Evolutionary conservation across 2,888 invertebrate genomes (phyloP), one percentile per base, ranked within the genome.

Genomic region (Dascillus cervinus): DNA sequence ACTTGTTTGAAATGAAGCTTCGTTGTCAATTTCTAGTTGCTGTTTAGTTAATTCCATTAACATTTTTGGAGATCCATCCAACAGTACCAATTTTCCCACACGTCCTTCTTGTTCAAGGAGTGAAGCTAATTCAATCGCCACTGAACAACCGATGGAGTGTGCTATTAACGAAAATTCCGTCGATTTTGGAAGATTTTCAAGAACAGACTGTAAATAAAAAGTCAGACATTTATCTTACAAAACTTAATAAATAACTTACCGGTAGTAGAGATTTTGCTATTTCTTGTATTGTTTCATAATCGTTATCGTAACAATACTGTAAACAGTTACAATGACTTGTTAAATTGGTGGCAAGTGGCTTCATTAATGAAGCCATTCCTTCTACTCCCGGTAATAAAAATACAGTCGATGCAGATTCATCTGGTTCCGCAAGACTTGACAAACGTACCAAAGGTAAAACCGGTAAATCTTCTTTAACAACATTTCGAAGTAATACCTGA

Each of bases 111-210:
- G 65, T 60, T 89, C 88, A 19, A 94, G 65, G 50, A 74, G 70
- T 5, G 75, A 65, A 3, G 80, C 82, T 36, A 94, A 65, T 57
- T 91, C 86, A 32, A 92, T 62, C 0, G 83, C 81, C 11, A 91
- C 69, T 12, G 83, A 61, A 0, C 81, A 70, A 24, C 96, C 96
- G 55, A 79, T 94, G 8, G 95, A 95, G 67, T 96, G 94, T 2
- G 86, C 92, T 8, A 84, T 72, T 1, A 96, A 57, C 35, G 75
- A 74, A 65, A 84, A 91, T 0, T 71, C 69, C 26, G 74, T 67
- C 1, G 67, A 65, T 1, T 70, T 74, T 0, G 70, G 58, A 5
- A 77, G 50, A 5, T 69, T 64, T 21, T 69, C 62, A 39, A 73
- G 67, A 2, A 80, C 63, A 31, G 71, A 60, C 80, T 82, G 52